Conservation (phyloP, 2,888 invertebrate genomes). For the Aromia moschata region DNA sequence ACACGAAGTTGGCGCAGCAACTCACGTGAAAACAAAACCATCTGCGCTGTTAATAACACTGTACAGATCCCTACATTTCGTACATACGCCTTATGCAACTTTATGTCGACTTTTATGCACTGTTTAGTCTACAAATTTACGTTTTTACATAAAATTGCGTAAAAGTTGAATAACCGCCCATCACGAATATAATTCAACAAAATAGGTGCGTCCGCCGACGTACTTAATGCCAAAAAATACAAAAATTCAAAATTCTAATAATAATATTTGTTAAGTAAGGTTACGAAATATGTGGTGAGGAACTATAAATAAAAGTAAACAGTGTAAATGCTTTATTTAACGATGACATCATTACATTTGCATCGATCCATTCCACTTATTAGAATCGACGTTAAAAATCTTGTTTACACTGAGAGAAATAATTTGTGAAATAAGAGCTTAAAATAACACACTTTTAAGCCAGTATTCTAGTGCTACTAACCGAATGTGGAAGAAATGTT, state of each 20-base stretch:
- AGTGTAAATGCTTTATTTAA: not conserved
- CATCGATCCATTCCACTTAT: not conserved
- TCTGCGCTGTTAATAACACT: too few species aligned
- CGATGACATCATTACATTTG: conserved; percentile 1
- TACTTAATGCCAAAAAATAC: not conserved
- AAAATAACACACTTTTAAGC: too few species aligned
- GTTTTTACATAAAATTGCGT: conserved; percentile 15
- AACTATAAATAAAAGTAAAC: conserved; percentile 5
- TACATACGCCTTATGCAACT: conserved; percentile 1
- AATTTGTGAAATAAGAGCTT: too few species aligned
- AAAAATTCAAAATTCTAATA: not conserved
- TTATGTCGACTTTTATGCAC: conserved; percentile 1
- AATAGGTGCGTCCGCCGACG: not conserved
- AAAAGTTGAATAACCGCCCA: conserved; percentile 9
- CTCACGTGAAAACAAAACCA: too few species aligned
- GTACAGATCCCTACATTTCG: too few species aligned
- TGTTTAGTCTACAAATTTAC: conserved; percentile 14
- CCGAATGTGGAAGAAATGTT: too few species aligned
- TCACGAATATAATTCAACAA: not conserved
- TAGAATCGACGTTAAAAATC: too few species aligned
- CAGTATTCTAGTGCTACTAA: too few species aligned
- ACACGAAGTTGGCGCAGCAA: too few species aligned
- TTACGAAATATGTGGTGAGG: conserved; percentile 1
- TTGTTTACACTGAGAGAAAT: too few species aligned
- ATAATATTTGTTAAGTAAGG: not conserved